Conservation (phyloP, 2,797 vertebrate genomes). For the Rhabdomys pumilio region DNA sequence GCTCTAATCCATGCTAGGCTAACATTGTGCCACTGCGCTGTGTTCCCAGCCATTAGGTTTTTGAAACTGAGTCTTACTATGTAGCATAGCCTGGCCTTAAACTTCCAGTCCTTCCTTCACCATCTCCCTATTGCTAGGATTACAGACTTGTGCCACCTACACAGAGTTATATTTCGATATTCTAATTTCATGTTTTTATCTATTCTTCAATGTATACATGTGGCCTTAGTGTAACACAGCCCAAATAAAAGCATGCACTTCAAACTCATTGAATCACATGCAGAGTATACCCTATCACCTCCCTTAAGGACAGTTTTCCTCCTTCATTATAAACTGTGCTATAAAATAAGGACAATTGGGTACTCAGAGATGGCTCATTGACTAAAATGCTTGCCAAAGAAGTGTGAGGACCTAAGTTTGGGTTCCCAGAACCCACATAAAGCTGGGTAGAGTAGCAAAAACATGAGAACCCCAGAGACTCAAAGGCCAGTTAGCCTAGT, state of each 20-base stretch:
- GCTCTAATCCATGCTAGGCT: not conserved
- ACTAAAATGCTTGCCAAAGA: not conserved
- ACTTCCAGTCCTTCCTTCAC: not conserved
- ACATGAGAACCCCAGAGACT: not conserved
- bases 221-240: not conserved
- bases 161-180: not conserved
- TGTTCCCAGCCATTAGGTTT: not conserved
- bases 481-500: not conserved
- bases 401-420: not conserved
- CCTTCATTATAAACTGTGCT: not conserved
- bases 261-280: not conserved
- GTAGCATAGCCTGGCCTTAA: not conserved
- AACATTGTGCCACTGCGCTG: not conserved
- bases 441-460: not conserved
- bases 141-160: not conserved
- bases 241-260: slow-evolving; percentile 6
- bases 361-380: too few relatives aligned
- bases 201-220: not conserved
- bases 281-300: not conserved
- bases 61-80: not conserved
- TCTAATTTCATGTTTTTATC: not conserved
- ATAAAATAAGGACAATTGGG: not conserved
- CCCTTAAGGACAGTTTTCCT: not conserved
- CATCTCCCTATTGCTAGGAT: not conserved
- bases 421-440: not conserved